A percentile compares a stretch with the other conserved stretches of the same genome.
phyloP scores from a whole-genome alignment of 53 echinoderm and acorn worm genomes.

The Hippasteria phrygiana region DNA sequence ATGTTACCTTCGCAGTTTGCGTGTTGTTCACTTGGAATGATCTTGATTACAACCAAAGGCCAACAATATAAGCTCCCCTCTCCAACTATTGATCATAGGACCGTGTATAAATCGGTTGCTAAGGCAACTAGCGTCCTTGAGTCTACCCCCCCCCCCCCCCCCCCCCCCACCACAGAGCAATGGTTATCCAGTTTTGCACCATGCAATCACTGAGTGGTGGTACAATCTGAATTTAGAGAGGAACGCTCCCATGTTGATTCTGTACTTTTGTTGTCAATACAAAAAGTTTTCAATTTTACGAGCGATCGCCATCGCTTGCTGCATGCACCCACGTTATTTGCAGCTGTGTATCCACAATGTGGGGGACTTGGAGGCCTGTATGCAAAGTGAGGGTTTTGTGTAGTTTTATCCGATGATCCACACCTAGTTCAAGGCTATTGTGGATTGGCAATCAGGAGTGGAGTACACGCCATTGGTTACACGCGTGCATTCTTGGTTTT shows the following conservation, averaged over 20 bases:
- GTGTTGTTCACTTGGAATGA: no score
- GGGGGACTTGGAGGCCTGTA: neutral
- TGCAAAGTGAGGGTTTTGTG: no score
- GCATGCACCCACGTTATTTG: neutral
- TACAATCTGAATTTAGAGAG: neutral
- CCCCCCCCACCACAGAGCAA: no score
- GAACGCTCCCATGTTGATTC: constrained; percentile 1
- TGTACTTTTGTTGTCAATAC: constrained; percentile 18
- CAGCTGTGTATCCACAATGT: neutral
- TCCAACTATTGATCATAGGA: neutral
- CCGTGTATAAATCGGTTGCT: neutral
- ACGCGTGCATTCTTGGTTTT: neutral
- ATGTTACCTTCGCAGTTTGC: no score
- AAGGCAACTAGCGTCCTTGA: neutral
- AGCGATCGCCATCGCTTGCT: neutral
- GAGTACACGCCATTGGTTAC: neutral
- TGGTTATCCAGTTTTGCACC: neutral
- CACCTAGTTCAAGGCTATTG: neutral
- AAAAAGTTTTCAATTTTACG: neutral
- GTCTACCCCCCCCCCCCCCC: neutral
- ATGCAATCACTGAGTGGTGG: no score
- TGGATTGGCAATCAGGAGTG: neutral
- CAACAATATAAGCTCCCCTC: neutral
- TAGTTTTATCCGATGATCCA: neutral
- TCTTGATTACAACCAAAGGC: neutral